Conservation (phyloP, 92 coral and sea anemone genomes). For the Pocillopora meandrina region DNA sequence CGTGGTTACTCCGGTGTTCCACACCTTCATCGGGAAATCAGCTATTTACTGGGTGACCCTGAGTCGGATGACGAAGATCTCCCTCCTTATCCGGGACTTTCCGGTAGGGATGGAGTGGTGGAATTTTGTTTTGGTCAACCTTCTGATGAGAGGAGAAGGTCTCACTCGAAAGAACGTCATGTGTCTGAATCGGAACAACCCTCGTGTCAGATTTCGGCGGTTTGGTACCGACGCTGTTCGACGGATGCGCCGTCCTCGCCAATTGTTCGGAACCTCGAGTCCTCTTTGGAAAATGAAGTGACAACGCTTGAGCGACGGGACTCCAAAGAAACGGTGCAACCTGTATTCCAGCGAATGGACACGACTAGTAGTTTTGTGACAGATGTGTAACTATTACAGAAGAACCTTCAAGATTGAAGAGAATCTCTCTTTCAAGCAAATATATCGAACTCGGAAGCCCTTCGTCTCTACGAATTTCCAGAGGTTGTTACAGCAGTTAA, state of each 20-base stretch:
- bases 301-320: conserved; percentile 30
- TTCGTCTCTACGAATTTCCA: no score
- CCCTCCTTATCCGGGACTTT: conserved; percentile 65
- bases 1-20: conserved; percentile 63
- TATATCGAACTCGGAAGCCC: neutral
- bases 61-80: conserved; percentile 90
- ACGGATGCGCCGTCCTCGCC: conserved; percentile 9
- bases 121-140: conserved; percentile 38
- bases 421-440: neutral
- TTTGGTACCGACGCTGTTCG: conserved; percentile 48
- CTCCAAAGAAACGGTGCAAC: conserved; percentile 51
- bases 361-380: conserved; percentile 86
- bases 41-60: conserved; percentile 74
- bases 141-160: conserved; percentile 20
- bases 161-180: conserved; percentile 35
- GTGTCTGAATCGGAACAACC: conserved; percentile 47
- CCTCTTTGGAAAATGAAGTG: conserved; percentile 25
- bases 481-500: neutral
- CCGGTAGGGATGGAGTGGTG: conserved; percentile 36
- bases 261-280: conserved; percentile 28
- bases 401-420: neutral
- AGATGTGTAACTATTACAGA: conserved; percentile 46
- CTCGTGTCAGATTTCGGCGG: conserved; percentile 42
- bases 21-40: conserved; percentile 82
- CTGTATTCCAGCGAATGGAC: conserved; percentile 70